Base-by-base conservation (phyloP, 2,113 vertebrate genomes). In the Hyla sarda region DNA sequence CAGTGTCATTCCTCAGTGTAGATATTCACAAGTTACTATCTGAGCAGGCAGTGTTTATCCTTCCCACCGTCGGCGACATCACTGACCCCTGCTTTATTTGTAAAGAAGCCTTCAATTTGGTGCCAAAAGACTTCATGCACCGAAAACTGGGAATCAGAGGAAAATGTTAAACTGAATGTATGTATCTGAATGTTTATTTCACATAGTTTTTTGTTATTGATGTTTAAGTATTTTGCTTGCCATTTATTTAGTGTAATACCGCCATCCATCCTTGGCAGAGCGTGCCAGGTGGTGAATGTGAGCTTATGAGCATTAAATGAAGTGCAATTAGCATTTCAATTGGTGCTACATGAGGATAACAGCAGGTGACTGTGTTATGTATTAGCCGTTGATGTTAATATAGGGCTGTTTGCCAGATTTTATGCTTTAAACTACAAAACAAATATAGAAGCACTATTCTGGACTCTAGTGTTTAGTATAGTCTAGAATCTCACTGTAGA, bases 261-360 rank as follows among this genome's bases (percentile, higher is more conserved):
- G 84, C 84, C 80, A 80, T 86, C 84, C 50, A 81, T 86, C 84
- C 76, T 86, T 80, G 78, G 77, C 77, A 82, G 85, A 60, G 52
- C 62, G 71, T 87, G 85, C 85, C 85, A 87, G 85, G 85, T 87
- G 85, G 85, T 41, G 85, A 87, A 87, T 82, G 77, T 74, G 85
- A 87, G 85, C 85, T 87, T 67, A 87, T 82, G 85, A 87, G 85
- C 65, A 87, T 81, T 81, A 87, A 87, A 74, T 45, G 69, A 62
- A 87, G 69, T 82, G 85, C 85, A 82, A 87, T 87, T 87, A 87
- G 85, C 85, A 87, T 87, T 87, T 87, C 85, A 87, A 87, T 82
- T 87, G 85, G 85, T 87, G 85, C 85, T 74, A 87, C 85, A 87
- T 81, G 76, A 82, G 78, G 78, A 80, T 74, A 87, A 87, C 85